Percentiles rank a stretch among this genome's conserved stretches.
phyloP scores from a whole-genome alignment of 1,140 invertebrate genomes.

The Anagrus nilaparvatae region DNA sequence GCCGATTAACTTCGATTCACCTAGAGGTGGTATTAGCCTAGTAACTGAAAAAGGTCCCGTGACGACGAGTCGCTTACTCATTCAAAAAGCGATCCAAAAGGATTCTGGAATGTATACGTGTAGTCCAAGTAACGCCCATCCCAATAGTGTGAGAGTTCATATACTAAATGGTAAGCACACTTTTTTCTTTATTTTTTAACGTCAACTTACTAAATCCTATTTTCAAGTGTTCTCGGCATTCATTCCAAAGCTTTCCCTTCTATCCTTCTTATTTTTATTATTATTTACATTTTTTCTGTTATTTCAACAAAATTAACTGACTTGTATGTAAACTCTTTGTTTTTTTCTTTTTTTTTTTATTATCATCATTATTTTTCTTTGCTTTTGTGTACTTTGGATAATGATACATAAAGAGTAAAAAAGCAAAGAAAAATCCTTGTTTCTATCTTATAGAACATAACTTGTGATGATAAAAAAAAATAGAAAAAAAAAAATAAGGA shows the following conservation, averaged over 20 bases:
- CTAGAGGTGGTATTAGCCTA: conserved; percentile 63
- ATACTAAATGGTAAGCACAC: conserved; percentile 66
- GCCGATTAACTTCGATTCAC: conserved; percentile 72
- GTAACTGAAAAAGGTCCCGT: conserved; percentile 69
- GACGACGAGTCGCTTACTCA: conserved; percentile 68
- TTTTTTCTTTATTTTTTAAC: neutral
- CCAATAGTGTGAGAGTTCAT: conserved; percentile 64
- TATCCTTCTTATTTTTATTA: no score
- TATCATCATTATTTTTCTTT: neutral
- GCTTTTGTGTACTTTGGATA: conserved; percentile 4
- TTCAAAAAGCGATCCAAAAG: conserved; percentile 61
- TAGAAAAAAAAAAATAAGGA: no score
- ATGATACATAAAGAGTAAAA: conserved; percentile 5
- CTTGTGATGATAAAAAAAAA: no score
- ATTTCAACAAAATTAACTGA: neutral
- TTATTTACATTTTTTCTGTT: neutral
- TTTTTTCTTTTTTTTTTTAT: no score
- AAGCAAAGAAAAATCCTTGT: no score
- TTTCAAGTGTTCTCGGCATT: no score
- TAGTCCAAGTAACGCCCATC: conserved; percentile 68
- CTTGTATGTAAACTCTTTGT: no score
- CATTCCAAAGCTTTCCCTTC: neutral
- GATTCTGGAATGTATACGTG: conserved; percentile 71
- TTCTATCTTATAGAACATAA: no score
- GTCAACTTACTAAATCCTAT: no score